Base-by-base conservation (phyloP, 2,113 vertebrate genomes). In the Ranitomeya imitator region DNA sequence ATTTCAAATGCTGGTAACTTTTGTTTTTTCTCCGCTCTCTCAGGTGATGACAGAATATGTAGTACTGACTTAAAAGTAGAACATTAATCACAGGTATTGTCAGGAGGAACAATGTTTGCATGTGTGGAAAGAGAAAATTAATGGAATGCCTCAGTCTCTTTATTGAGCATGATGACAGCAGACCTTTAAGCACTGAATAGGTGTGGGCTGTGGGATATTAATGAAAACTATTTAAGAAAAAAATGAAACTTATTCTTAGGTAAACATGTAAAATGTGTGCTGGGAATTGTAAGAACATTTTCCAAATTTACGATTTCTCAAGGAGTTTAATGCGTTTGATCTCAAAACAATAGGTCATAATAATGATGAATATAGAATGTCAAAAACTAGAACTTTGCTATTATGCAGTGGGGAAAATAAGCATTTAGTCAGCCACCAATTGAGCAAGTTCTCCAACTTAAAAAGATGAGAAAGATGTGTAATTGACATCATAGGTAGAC, bases 81-180 rank as follows among this genome's bases (percentile, higher is more conserved):
- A 31, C 87, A 89, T 89, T 89, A 89, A 89, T 85, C 87, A 89
- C 23, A 55, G 18, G 14, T 59, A 79, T 77, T 89, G 87, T 89
- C 87, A 89, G 59, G 31, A 69, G 63, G 74, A 89, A 79, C 60
- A 85, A 89, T 89, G 73, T 83, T 84, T 88, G 63, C 60, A 54
- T 78, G 73, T 88, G 71, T 37, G n/a, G 69, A 65, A 69, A 88
- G 59, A 74, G 37, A 88, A 51, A 88, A 83, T 52, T 74, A 88
- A 88, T 83, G 87, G 87, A 88, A 88, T 88, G 60, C n/a, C 23
- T 77, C 45, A 59, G 52, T 26, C 71, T 88, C 59, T 67, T 55
- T 65, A 79, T 54, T 57, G 52, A 80, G 52, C 16, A 63, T 80
- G 45, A 51, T 87, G 86, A 80, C 55, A 86, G 85, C 74, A 86